Base-by-base conservation (phyloP, 2,113 vertebrate genomes). In the Suricata suricatta region DNA sequence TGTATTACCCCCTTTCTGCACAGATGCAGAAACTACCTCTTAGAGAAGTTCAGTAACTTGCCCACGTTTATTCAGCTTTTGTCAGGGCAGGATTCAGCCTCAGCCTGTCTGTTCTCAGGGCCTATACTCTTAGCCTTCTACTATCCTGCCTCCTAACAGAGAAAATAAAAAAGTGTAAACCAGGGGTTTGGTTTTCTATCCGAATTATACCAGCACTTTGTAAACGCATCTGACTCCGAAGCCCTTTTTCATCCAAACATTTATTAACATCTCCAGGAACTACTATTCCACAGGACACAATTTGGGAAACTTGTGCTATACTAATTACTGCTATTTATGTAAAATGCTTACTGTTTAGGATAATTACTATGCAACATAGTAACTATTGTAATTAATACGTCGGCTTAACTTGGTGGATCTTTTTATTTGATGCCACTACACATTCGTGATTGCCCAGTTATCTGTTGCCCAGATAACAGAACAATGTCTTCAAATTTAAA, bases 261-360 rank as follows among this genome's bases (percentile, higher is more conserved):
- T 88, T 89, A 93, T 92, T 94, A 97, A 91, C 89, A 88, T 93
- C 71, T 90, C 47, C 52, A 91, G 77, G 64, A 86, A 92, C 82
- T 87, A 76, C 69, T 93, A 14, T 92, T 96, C 80, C 80, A 80
- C n/a, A 90, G 44, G 88, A 96, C 52, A 82, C 19, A 35, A 63
- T 92, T 96, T 92, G 57, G 66, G 79, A 93, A 94, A 96, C 21
- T 71, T 92, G n/a, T 88, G 47, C 82, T 94, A 16, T 69, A 57
- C 66, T 94, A 96, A 97, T 97, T 83, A 94, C 94, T 96, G 57
- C 90, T 93, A 60, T 90, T 97, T 97, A 85, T 93, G 71, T 90
- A 85, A 95, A 95, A 66, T 88, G 60, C 71, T 95, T 94, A 57
- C 60, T 96, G 74, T 94, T 96, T 86, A 69, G 71, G 64, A 85